Conservation (phyloP, 2,113 vertebrate species). For the Eurystomus gularis region DNA sequence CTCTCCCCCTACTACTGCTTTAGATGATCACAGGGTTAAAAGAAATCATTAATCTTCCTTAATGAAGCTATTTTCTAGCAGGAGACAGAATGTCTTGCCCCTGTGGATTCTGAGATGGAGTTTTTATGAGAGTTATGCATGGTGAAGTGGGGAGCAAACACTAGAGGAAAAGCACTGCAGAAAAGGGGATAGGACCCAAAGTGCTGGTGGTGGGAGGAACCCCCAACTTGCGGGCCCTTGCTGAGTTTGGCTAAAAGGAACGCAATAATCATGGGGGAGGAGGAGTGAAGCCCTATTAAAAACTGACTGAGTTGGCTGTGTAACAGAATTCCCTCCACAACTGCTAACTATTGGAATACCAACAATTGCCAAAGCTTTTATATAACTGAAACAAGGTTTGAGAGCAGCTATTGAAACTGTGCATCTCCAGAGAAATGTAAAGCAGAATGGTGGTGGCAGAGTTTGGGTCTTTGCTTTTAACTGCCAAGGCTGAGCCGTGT, state of each 20-base stretch:
- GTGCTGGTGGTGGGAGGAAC: not conserved
- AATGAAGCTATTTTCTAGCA: conserved; percentile 61
- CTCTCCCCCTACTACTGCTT: not conserved
- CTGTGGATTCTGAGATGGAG: conserved; percentile 36
- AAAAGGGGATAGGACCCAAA: not conserved
- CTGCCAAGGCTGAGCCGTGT: not conserved
- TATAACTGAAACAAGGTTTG: not conserved
- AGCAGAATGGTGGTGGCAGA: not conserved
- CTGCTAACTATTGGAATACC: not conserved
- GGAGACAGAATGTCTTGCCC: conserved; percentile 54
- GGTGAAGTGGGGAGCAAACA: fast-evolving
- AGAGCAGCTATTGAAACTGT: not conserved
- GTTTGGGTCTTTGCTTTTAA: not conserved
- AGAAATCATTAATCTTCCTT: conserved; percentile 65
- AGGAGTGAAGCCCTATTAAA: not conserved
- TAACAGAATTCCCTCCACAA: not conserved
- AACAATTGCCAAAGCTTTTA: not conserved
- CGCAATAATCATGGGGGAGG: not conserved
- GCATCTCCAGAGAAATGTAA: not conserved
- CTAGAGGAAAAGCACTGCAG: not conserved
- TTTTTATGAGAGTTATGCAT: conserved; percentile 28
- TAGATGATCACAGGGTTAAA: conserved; percentile 37
- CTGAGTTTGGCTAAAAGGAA: conserved; percentile 10
- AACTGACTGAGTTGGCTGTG: not conserved
- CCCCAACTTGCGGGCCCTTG: not conserved